Evolutionary conservation across 2,888 invertebrate species (phyloP), one percentile per base, ranked within the genome.

Genomic region (Euzetes globulus): DNA sequence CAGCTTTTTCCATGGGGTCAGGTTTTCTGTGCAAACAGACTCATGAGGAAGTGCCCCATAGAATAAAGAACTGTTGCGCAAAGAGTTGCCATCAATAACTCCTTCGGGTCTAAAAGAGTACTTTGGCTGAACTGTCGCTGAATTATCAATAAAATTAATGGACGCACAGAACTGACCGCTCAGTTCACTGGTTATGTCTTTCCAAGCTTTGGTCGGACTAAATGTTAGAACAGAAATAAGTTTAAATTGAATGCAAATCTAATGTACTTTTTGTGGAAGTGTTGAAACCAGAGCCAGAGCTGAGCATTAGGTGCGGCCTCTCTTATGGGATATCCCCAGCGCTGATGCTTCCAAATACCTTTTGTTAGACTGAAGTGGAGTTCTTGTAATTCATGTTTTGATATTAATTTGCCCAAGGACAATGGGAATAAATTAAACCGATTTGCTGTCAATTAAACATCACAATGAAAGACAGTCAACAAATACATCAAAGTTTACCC

Each of bases 1-100:
- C 5, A 99, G 85, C 82, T 98, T 99, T 81, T 95, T 94, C 91
- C 97, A 98, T 0, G 99, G 98, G 17, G 99, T 98, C 79, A 99
- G 85, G 85, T 99, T 99, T 85, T 99, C 99, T 0, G 98, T 99
- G 82, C 99, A 99, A 4, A 97, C 94, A 79, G 94, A 92, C 86
- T 99, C 99, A 78, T 93, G 87, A 0, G 98, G 95, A 76, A 99
- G 83, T n/a, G 92, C 89, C 0, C 96, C 90, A 84, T 96, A 97
- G 79, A 91, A 84, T 27, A 79, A 22, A 65, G 76, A 78, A 29
- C 76, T 77, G 22, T 78, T 73, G 70, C 78, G 74, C 52, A 79
- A 78, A 19, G 80, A 86, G 85, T 79, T 86, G 83, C 80, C 86
- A 82, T 81, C 87, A 83, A 82, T 79, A 11, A 86, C 83, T 58